Evolutionary conservation across 2,888 invertebrate species (phyloP).

Genomic region (Psococerastis gibbosa): DNA sequence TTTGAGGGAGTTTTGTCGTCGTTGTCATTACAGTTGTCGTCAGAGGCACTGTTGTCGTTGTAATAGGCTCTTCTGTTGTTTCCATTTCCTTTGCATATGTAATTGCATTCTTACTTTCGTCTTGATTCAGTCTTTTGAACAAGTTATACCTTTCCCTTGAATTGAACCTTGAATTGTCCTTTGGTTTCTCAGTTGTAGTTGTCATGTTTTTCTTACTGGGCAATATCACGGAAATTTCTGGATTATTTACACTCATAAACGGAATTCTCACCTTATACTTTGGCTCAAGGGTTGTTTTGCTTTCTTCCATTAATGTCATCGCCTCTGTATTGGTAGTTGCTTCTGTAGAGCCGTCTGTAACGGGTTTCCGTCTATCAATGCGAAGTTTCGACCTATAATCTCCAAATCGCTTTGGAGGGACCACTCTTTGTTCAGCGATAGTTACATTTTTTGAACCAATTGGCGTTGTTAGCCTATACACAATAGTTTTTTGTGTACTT

Average conservation of each 20-base stretch:
- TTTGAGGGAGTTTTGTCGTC: background rate
- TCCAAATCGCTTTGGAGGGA: background rate
- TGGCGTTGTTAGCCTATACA: background rate
- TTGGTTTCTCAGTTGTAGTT: background rate
- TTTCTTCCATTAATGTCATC: background rate
- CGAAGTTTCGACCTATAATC: background rate
- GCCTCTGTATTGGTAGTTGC: background rate
- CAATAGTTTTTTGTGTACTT: background rate
- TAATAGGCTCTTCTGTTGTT: background rate
- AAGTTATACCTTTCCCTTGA: background rate
- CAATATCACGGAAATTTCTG: background rate
- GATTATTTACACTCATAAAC: conserved; percentile 5
- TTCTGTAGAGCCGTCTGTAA: background rate
- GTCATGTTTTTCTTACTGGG: background rate
- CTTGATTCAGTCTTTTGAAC: background rate
- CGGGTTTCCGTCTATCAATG: background rate
- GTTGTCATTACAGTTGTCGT: no score
- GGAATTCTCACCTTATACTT: background rate
- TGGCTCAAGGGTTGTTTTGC: background rate
- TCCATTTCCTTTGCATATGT: background rate
- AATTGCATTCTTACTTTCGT: background rate
- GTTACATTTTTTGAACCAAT: background rate
- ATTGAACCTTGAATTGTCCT: background rate
- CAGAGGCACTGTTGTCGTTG: background rate
- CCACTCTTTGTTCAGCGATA: background rate